Evolutionary conservation across 2,888 invertebrate genomes (phyloP), one percentile per base, ranked within the genome.

Genomic region (Aphidius colemani): DNA sequence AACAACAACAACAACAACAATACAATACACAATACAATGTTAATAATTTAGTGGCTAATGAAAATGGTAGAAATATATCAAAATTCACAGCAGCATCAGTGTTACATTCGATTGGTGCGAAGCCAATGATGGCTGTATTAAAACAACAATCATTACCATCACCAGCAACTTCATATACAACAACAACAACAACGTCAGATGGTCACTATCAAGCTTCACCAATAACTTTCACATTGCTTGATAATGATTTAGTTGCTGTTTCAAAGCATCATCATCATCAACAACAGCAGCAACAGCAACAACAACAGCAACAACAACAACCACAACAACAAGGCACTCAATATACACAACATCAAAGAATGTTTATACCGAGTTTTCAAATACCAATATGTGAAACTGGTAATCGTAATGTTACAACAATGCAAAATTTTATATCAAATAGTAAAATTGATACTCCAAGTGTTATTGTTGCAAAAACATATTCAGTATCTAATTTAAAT

Each of bases 401-500:
- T 59, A 77, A 72, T 67, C 74, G 80, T 55, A 79, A 77, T 72
- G 70, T 75, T 71, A 67, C 78, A 53, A 30, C 30, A 30, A 70
- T 78, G 56, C 77, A 79, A 68, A 79, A 72, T 74, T 74, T 75
- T 70, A 74, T 75, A 69, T 71, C 75, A 63, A 72, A 70, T 69
- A 75, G 70, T 70, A 82, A 79, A 70, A 75, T 75, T 60, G 81
- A 85, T 61, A 77, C 84, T 39, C 86, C 86, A 66, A 85, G 86
- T 53, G 87, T 87, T 50, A 87, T 87, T 69, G 87, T 87, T 60
- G 86, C 84, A 72, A 87, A 87, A 75, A 79, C 82, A 61, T 79
- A 79, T 61, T 67, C 77, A 8, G 71, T 75, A 64, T 70, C 76
- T 43, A 77, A 76, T 53, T 69, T 71, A 41, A 78, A 76, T 69